Percentiles rank a stretch among this genome's conserved stretches.
Conservation (phyloP, 1,140 invertebrate species). For the Phenacoccus solenopsis region DNA sequence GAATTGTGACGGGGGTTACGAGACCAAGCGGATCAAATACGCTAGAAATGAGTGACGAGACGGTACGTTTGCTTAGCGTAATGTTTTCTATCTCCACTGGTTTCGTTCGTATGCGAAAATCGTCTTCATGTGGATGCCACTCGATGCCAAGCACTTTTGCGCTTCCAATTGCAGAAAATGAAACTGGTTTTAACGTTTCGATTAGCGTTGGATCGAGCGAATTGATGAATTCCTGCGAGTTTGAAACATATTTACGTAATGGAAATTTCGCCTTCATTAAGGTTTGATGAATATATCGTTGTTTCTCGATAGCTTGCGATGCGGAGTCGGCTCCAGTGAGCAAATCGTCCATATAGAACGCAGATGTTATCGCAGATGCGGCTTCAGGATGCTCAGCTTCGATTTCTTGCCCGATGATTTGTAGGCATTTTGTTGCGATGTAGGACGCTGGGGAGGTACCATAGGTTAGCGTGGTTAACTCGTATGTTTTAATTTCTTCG, state of each 20-base stretch:
- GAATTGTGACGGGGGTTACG: conserved; percentile 26
- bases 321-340: background rate
- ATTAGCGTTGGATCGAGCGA: background rate
- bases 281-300: background rate
- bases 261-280: background rate
- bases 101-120: background rate
- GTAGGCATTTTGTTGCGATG: background rate
- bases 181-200: background rate
- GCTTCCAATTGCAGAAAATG: background rate
- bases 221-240: background rate
- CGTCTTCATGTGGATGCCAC: background rate
- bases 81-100: background rate
- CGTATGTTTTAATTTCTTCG: background rate
- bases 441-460: background rate
- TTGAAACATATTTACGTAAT: background rate
- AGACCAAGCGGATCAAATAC: conserved; percentile 30
- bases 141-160: background rate
- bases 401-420: background rate
- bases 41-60: conserved; percentile 23
- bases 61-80: conserved; percentile 17
- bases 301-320: background rate
- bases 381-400: background rate
- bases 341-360: conserved; percentile 34
- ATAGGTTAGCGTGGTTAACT: background rate
- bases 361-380: conserved; percentile 10